phyloP scores from a whole-genome alignment of 2,113 vertebrate genomes.

The Otocyon megalotis region DNA sequence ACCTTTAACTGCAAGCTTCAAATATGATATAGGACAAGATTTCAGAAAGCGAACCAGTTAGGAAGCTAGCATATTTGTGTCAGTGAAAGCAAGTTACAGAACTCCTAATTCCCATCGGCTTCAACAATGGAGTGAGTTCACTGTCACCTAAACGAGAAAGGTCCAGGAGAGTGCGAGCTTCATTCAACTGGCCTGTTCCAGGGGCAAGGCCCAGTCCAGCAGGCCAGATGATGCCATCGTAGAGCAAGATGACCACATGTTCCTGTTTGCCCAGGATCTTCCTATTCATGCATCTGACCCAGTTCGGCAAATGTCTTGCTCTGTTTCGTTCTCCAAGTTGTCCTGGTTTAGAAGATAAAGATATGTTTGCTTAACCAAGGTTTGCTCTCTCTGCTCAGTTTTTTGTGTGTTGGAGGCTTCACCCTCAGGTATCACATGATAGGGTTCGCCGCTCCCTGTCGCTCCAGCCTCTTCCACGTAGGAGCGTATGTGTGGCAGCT shows the following conservation, averaged over 20 bases:
- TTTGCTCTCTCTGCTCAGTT: constrained; percentile 9
- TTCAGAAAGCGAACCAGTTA: neutral
- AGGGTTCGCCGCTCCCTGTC: neutral
- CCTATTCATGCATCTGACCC: neutral
- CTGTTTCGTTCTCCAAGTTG: neutral
- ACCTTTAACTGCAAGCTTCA: neutral
- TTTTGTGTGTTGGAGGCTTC: neutral
- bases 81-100: constrained; percentile 31
- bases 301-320: neutral
- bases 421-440: neutral
- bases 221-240: neutral
- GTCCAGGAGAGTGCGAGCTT: neutral
- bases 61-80: neutral
- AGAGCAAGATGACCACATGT: neutral
- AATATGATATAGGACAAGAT: neutral
- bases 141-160: constrained; percentile 8
- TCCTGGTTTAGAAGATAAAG: constrained; percentile 52
- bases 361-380: constrained; percentile 32
- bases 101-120: neutral
- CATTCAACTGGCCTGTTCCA: neutral
- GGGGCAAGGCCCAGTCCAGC: neutral
- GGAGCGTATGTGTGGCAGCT: neutral
- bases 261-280: neutral
- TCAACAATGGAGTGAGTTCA: neutral
- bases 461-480: neutral